Base-by-base conservation (phyloP, 2,113 vertebrate genomes). In the Hippocampus zosterae region DNA sequence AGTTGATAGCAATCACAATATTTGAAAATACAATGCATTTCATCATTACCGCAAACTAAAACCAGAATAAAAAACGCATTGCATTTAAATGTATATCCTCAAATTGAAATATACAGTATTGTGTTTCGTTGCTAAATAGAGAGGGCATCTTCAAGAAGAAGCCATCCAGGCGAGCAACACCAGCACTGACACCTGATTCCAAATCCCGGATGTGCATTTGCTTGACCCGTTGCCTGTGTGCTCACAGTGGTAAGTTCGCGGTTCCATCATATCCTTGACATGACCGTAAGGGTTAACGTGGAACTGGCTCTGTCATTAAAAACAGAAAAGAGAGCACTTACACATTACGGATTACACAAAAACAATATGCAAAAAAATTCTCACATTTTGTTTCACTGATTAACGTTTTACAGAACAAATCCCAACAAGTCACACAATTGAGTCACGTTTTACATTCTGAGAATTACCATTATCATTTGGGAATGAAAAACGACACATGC, bases 181-280 rank as follows among this genome's bases (percentile, higher is more conserved):
- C 16, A 74, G 42, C 42, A 85, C 50, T 9, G 56, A 69, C 27
- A 64, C 77, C 33, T 40, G 27, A 2, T 50, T 75, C 52, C 72
- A 8, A n/a, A 72, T 74, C 71, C 78, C 77, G 65, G 68, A 69
- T 25, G n/a, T 21, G 50, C 10, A 0, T 1, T 65, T 46, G 73
- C 11, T 74, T 10, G 78, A 55, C 0, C 46, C 15, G 15, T 48
- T 82, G 44, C 2, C 15, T 15, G 0, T 18, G 13, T 5, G 66
- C 1, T 9, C 2, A 76, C 88, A 89, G n/a, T 3, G 64, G 15
- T 60, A 16, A 33, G 48, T 56, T 0, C 75, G 81, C 1, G 75
- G 83, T 42, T 75, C 15, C 75, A 70, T 82, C 70, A 88, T 65
- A 4, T 84, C 41, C 40, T 74, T 75, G 52, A 88, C 2, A 0